Conservation (phyloP, 2,113 vertebrate genomes). For the Phoenicopterus ruber region DNA sequence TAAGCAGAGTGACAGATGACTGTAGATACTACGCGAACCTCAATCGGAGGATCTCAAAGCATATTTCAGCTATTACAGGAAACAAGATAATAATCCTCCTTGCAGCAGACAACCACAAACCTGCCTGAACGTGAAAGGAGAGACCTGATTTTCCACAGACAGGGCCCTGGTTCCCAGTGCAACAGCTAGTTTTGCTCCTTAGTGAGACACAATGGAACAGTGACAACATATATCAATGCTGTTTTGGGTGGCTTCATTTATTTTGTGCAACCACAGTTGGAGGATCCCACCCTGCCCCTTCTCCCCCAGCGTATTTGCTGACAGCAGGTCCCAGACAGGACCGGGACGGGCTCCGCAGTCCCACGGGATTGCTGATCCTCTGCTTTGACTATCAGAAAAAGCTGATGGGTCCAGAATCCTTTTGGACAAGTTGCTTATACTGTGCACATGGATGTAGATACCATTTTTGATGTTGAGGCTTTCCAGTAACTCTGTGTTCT, state of each 20-base stretch:
- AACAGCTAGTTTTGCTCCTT: not conserved
- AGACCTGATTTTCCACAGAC: not conserved
- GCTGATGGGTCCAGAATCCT: not conserved
- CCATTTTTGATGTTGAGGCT: not conserved
- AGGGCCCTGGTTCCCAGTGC: not conserved
- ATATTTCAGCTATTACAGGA: not conserved
- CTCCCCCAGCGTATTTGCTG: not conserved
- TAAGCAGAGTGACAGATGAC: not conserved
- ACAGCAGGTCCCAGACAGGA: not conserved
- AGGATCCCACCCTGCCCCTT: not conserved
- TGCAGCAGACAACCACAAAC: not conserved
- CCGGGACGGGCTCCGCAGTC: not conserved
- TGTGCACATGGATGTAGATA: fast-evolving
- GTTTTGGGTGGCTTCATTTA: not conserved
- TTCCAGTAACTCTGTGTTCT: not conserved
- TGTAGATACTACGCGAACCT: fast-evolving
- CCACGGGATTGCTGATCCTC: not conserved
- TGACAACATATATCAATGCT: fast-evolving
- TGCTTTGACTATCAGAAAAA: not conserved
- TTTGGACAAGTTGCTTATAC: not conserved
- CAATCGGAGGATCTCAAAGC: not conserved
- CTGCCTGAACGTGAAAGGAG: not conserved
- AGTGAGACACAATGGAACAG: fast-evolving
- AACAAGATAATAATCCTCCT: not conserved
- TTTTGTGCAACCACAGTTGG: not conserved